A percentile compares a stretch with the other conserved stretches of the same genome.
These are phyloP conservation scores for Harpagifer antarcticus DNA, from an alignment of 2,797 vertebrate species.

Conservation along the genomic window DNA sequence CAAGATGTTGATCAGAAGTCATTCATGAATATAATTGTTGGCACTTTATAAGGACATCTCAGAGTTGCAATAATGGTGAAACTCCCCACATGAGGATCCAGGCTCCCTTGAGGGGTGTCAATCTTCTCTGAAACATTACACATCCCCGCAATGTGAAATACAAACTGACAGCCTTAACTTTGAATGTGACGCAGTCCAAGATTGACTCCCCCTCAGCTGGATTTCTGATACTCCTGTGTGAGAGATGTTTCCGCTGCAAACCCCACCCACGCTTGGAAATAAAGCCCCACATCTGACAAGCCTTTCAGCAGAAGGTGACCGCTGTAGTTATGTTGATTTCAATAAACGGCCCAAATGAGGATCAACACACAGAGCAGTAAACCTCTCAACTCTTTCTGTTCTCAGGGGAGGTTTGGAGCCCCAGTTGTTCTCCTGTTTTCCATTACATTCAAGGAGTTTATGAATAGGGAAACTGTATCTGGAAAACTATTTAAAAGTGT, in stretches of 20 bases:
- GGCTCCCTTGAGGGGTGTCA: conserved; percentile 16
- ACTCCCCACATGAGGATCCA: conserved; percentile 10
- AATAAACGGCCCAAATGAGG: not conserved
- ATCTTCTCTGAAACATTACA: conserved; percentile 20
- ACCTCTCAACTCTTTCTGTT: not conserved
- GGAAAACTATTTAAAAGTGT: not conserved
- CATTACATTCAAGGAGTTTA: conserved; percentile 8
- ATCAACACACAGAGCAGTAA: not conserved
- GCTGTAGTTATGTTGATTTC: not conserved
- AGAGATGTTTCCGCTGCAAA: conserved; percentile 21
- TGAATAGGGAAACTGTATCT: not conserved
- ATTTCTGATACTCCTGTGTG: conserved; percentile 8
- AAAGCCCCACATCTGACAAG: not conserved
- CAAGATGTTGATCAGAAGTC: not conserved
- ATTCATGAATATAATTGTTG: not conserved
- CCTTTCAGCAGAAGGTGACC: not conserved
- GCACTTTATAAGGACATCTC: not conserved
- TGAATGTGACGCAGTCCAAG: not conserved
- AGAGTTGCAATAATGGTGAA: conserved; percentile 17
- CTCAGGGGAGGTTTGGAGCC: not conserved
- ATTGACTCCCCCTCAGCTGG: conserved; percentile 29
- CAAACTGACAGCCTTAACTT: conserved; percentile 7
- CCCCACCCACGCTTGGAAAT: conserved; percentile 7
- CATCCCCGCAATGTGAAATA: conserved; percentile 6
- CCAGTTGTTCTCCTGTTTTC: conserved; percentile 7